Evolutionary conservation across 1,140 invertebrate species (phyloP).

Genomic region (Lethocerus indicus): DNA sequence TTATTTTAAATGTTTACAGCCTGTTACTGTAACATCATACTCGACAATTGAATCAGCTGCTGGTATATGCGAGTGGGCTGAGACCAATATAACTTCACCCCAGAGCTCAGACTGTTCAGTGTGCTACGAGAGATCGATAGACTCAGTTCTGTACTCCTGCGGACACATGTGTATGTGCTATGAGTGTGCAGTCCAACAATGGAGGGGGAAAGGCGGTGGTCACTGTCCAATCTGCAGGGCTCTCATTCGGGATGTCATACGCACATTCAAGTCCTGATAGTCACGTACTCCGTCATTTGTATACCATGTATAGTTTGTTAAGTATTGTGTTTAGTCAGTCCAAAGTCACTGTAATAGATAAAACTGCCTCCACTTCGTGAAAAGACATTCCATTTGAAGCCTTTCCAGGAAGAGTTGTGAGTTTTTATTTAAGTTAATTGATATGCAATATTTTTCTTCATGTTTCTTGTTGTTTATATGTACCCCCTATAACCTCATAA

Average conservation of each 20-base stretch:
- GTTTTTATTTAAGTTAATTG: too few relatives aligned
- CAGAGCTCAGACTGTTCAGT: slow-evolving; percentile 74
- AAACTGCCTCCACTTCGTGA: too few relatives aligned
- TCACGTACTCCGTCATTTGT: too few relatives aligned
- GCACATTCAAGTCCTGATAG: slow-evolving; percentile 64
- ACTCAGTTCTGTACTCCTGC: slow-evolving; percentile 89
- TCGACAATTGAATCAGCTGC: slow-evolving; percentile 23
- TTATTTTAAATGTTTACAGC: slow-evolving; percentile 23
- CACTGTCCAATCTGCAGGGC: slow-evolving; percentile 90
- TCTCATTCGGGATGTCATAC: slow-evolving; percentile 83
- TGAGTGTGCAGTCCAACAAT: slow-evolving; percentile 83
- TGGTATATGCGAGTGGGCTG: slow-evolving; percentile 23
- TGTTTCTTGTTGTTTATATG: too few relatives aligned
- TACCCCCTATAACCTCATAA: too few relatives aligned
- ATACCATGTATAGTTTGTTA: too few relatives aligned
- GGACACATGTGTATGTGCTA: slow-evolving; percentile 99
- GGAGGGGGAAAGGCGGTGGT: slow-evolving; percentile 71
- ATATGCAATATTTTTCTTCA: too few relatives aligned
- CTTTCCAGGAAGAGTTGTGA: too few relatives aligned
- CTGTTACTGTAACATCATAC: slow-evolving; percentile 24
- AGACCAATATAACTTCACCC: too few relatives aligned
- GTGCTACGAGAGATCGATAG: slow-evolving; percentile 83
- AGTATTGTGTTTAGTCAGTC: too few relatives aligned
- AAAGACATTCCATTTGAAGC: too few relatives aligned
- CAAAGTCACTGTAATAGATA: too few relatives aligned